Conservation (phyloP, 2,113 vertebrate species). For the Apaloderma vittatum region DNA sequence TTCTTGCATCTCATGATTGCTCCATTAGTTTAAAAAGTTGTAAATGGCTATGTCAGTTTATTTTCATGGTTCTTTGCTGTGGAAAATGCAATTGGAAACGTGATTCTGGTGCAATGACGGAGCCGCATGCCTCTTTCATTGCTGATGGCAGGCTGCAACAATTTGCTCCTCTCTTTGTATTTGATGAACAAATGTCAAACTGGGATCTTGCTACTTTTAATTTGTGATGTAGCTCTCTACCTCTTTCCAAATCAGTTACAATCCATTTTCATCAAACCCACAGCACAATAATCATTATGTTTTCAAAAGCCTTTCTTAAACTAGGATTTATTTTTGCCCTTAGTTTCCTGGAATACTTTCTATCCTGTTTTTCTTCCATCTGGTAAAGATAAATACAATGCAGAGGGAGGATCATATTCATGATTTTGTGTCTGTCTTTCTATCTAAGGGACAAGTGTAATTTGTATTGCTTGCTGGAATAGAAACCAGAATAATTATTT, state of each 20-base stretch:
- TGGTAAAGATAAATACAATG: slow-evolving; percentile 6
- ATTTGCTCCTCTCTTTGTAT: neutral
- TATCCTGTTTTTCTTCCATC: neutral
- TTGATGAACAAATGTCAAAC: neutral
- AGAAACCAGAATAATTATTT: slow-evolving; percentile 18
- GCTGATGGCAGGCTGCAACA: neutral
- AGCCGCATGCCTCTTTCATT: accelerated
- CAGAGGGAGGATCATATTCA: slow-evolving; percentile 12
- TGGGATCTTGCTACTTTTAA: neutral
- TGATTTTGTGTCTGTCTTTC: slow-evolving; percentile 16
- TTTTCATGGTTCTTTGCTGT: neutral
- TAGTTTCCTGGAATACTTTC: neutral
- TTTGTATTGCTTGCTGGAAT: slow-evolving; percentile 9
- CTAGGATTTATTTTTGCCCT: neutral
- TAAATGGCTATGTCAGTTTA: neutral
- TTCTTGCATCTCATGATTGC: neutral
- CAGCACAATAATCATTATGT: neutral
- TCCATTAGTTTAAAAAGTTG: neutral
- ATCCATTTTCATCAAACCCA: neutral
- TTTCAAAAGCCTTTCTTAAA: neutral
- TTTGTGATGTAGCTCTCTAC: neutral
- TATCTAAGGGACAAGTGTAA: neutral
- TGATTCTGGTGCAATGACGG: neutral
- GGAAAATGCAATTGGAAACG: neutral
- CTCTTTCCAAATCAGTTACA: neutral